Conservation (phyloP, 2,113 vertebrate genomes). For the Poeciliopsis prolifica region DNA sequence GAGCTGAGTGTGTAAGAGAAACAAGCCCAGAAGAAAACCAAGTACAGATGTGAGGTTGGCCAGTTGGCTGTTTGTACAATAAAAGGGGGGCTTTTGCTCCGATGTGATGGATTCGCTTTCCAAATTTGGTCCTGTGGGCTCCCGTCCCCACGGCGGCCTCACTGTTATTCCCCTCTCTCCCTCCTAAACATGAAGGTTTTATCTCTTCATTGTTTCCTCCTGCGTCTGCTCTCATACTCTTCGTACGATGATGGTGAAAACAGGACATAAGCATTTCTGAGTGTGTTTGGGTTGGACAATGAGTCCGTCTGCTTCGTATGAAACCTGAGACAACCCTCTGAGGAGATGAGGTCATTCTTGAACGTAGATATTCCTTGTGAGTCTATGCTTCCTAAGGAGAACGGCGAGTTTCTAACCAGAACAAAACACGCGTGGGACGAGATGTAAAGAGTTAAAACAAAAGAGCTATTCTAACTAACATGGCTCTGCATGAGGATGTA, state of each 20-base stretch:
- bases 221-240: neutral
- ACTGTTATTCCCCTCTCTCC: slow-evolving; percentile 2
- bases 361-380: slow-evolving; percentile 43
- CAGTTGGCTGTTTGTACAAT: slow-evolving; percentile 25
- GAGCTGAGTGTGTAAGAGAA: neutral
- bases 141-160: neutral
- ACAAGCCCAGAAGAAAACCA: neutral
- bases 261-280: slow-evolving; percentile 9
- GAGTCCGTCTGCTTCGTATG: slow-evolving; percentile 35
- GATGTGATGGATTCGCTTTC: slow-evolving; percentile 33
- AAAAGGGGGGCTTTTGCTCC: slow-evolving; percentile 15
- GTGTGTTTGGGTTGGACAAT: slow-evolving; percentile 15
- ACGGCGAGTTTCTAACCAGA: neutral
- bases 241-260: neutral
- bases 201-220: neutral
- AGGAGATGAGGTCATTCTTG: slow-evolving; percentile 67
- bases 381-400: slow-evolving; percentile 4
- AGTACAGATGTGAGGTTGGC: slow-evolving; percentile 24
- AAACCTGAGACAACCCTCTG: slow-evolving; percentile 58
- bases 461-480: too few relatives aligned
- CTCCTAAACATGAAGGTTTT: neutral
- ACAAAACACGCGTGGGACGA: neutral
- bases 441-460: neutral
- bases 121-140: slow-evolving; percentile 36
- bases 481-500: too few relatives aligned